phyloP scores from a whole-genome alignment of 2,797 vertebrate species.

The Brotula barbata region DNA sequence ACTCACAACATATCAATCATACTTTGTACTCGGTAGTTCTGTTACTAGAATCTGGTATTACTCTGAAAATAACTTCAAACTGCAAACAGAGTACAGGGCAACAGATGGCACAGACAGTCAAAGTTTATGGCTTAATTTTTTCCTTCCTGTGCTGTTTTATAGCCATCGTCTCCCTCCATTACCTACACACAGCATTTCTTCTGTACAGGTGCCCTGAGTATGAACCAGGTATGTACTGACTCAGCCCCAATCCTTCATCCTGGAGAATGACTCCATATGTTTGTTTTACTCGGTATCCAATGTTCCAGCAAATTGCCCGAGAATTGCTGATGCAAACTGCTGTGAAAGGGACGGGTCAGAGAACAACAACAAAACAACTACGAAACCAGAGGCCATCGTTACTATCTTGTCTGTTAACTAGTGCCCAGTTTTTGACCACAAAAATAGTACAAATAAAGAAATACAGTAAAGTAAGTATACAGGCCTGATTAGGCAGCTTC shows the following conservation, averaged over 20 bases:
- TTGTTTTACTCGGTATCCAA: background rate
- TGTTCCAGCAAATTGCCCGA: background rate
- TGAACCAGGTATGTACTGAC: slow-evolving; percentile 32
- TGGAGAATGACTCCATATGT: slow-evolving; percentile 16
- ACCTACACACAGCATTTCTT: slow-evolving; percentile 10
- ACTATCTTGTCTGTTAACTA: no score
- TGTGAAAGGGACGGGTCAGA: no score
- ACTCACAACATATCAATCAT: no score
- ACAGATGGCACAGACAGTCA: slow-evolving; percentile 5
- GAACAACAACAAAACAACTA: no score
- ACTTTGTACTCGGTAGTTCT: no score
- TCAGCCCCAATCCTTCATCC: slow-evolving; percentile 34
- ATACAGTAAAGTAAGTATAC: no score
- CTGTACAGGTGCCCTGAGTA: slow-evolving; percentile 25
- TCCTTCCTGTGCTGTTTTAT: background rate
- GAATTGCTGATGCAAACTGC: slow-evolving; percentile 3
- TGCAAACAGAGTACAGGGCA: slow-evolving; percentile 6
- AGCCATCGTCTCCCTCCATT: slow-evolving; percentile 36
- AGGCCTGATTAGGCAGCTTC: no score
- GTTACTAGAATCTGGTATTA: no score
- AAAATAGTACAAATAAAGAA: no score
- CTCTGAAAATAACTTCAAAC: background rate
- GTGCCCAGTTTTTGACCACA: no score
- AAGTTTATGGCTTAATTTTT: slow-evolving; percentile 2
- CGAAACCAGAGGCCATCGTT: no score